Conservation (phyloP, 2,888 invertebrate species). For the Ametastegia equiseti region DNA sequence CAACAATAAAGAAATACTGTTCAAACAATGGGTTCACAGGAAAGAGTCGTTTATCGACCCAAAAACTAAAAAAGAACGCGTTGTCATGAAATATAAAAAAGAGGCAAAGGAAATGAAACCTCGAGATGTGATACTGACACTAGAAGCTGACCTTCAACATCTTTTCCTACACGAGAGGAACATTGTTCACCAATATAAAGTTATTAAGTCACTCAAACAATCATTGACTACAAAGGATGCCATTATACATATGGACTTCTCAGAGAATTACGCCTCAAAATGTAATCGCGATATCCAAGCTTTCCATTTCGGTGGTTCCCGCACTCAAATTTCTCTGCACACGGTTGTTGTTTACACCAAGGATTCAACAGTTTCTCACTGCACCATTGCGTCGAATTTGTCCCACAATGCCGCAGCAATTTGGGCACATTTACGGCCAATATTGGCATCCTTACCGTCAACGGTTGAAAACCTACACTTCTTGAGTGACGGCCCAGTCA, state of each 20-base stretch:
- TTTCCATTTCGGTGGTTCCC: constrained; percentile 69
- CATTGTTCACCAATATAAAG: constrained; percentile 53
- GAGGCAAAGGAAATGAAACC: neutral
- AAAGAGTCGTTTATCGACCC: neutral
- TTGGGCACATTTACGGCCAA: constrained; percentile 64
- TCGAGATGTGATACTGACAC: neutral
- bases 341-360: constrained; percentile 51
- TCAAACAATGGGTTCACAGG: neutral
- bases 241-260: constrained; percentile 48
- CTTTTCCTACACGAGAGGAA: constrained; percentile 48
- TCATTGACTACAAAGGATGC: constrained; percentile 48
- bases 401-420: constrained; percentile 61
- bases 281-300: constrained; percentile 69
- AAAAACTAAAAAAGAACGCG: neutral
- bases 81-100: neutral
- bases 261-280: constrained; percentile 63
- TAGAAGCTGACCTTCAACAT: constrained; percentile 46
- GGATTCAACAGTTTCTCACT: neutral
- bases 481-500: constrained; percentile 67
- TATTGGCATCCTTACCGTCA: constrained; percentile 57
- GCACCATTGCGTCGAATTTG: constrained; percentile 58
- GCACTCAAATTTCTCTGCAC: constrained; percentile 67
- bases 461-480: constrained; percentile 64
- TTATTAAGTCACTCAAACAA: constrained; percentile 49
- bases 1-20: neutral